Base-by-base conservation (phyloP, 2,888 invertebrate species). In the Eumerus sabulonum region DNA sequence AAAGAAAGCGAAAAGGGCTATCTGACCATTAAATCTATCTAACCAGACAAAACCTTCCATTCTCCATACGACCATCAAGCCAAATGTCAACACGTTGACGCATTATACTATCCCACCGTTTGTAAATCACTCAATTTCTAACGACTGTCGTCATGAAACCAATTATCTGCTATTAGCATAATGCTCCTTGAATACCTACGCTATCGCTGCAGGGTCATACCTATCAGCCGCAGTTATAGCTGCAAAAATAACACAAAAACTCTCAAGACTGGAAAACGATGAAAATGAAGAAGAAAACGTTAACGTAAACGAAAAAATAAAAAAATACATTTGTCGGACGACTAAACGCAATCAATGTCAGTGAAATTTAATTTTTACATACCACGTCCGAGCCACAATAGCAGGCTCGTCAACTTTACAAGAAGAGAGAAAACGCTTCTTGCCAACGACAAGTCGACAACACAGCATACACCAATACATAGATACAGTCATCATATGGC, bases 351-450 rank as follows among this genome's bases (percentile, higher is more conserved):
- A 79, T 79, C 79, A 79, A 79, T 79, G 79, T 74, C 79, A 79
- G 79, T 79, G 79, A 79, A 79, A 79, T 79, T 79, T 79, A 74
- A 79, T 79, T 79, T 77, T 79, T 47, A 68, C 74, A 64, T 70
- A 74, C 79, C 72, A 64, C 79, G 59, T 68, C 59, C 68, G 9
- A 40, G 17, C 12, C 54, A 45, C 18, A 42, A 17, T 12, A 35
- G 13, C 11, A 27, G 68, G 56, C 56, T 42, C 57, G 48, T 57
- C 50, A 47, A 40, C 59, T 60, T 50, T 38, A 4, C 12, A 42
- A 38, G 16, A 17, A 50, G 73, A 73, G 77, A 73, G 77, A 77
- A 77, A 77, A 77, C 47, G 63, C 62, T 73, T 77, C 57, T 27
- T 27, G 3, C 27, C 27, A 27, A 27, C 27, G 7, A 27, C 27